These are phyloP conservation scores for Takifugu bimaculatus DNA, from an alignment of 2,113 vertebrate species.

Conservation along the genomic window DNA sequence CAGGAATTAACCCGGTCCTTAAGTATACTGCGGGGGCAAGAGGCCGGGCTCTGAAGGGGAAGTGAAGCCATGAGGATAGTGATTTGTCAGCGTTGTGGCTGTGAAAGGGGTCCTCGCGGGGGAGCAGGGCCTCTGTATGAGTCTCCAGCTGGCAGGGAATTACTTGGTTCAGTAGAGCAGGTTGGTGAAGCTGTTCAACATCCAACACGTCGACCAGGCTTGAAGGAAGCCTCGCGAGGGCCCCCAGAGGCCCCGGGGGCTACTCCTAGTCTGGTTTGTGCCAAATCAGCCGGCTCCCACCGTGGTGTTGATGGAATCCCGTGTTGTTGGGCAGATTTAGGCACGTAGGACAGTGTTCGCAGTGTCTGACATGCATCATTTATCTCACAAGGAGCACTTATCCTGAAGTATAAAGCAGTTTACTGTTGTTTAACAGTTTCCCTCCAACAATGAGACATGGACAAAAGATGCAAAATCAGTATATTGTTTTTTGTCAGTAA, in stretches of 20 bases:
- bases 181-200: conserved; percentile 38
- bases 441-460: conserved; percentile 16
- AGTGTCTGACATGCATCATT: conserved; percentile 11
- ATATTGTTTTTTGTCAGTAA: conserved; percentile 38
- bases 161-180: conserved; percentile 66
- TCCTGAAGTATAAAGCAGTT: conserved; percentile 8
- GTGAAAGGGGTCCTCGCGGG: conserved; percentile 54
- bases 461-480: conserved; percentile 31
- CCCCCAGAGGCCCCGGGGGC: conserved; percentile 33
- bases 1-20: conserved; percentile 55
- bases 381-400: conserved; percentile 6
- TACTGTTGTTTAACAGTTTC: conserved; percentile 17
- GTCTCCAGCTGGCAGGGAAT: conserved; percentile 62
- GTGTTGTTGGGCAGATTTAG: conserved; percentile 25
- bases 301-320: conserved; percentile 29
- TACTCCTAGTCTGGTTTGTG: conserved; percentile 43
- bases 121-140: conserved; percentile 32
- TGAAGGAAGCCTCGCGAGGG: conserved; percentile 27
- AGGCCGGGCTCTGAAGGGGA: conserved; percentile 36
- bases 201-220: conserved; percentile 44
- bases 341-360: conserved; percentile 16
- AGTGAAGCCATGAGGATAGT: conserved; percentile 60
- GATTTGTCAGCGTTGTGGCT: conserved; percentile 64
- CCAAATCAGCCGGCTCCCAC: conserved; percentile 31
- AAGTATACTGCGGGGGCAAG: conserved; percentile 39